Evolutionary conservation across 2,888 invertebrate genomes (phyloP).

Genomic region (Rosalia funebris): DNA sequence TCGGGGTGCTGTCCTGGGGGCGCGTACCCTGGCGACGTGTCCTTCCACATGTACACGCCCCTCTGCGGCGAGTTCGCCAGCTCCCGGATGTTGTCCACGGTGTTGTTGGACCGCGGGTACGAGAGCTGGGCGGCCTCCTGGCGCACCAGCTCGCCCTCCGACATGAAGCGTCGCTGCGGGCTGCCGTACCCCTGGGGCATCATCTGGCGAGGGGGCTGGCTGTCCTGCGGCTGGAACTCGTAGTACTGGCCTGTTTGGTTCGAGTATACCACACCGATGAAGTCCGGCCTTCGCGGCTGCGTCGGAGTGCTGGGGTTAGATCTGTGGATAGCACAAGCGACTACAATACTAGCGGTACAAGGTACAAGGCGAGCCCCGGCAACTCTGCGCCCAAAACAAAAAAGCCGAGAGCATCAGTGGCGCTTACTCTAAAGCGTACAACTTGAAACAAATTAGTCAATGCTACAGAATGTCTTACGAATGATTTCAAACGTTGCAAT

Average conservation of each 20-base stretch:
- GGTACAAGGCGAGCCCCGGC: slow-evolving; percentile 26
- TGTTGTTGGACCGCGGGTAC: slow-evolving; percentile 77
- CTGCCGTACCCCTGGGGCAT: slow-evolving; percentile 65
- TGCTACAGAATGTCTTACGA: too few relatives aligned
- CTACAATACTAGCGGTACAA: slow-evolving; percentile 50
- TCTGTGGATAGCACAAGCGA: slow-evolving; percentile 69
- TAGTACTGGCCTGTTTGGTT: slow-evolving; percentile 62
- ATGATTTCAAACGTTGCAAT: too few relatives aligned
- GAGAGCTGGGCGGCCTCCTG: slow-evolving; percentile 73
- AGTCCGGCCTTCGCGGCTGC: slow-evolving; percentile 87
- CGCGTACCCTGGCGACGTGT: slow-evolving; percentile 75
- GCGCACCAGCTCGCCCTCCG: slow-evolving; percentile 83
- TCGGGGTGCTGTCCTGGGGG: slow-evolving; percentile 55
- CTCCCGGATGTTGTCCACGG: slow-evolving; percentile 88
- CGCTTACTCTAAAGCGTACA: too few relatives aligned
- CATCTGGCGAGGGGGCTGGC: slow-evolving; percentile 48
- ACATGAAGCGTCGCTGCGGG: slow-evolving; percentile 79
- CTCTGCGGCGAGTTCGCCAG: slow-evolving; percentile 88
- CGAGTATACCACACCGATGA: slow-evolving; percentile 75
- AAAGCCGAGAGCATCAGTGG: background rate
- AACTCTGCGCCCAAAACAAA: background rate
- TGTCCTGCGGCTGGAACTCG: slow-evolving; percentile 60
- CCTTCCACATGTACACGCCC: slow-evolving; percentile 83
- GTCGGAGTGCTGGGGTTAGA: slow-evolving; percentile 93
- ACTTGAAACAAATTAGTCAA: too few relatives aligned